phyloP scores from a whole-genome alignment of 2,113 vertebrate species.

The Malurus melanocephalus region DNA sequence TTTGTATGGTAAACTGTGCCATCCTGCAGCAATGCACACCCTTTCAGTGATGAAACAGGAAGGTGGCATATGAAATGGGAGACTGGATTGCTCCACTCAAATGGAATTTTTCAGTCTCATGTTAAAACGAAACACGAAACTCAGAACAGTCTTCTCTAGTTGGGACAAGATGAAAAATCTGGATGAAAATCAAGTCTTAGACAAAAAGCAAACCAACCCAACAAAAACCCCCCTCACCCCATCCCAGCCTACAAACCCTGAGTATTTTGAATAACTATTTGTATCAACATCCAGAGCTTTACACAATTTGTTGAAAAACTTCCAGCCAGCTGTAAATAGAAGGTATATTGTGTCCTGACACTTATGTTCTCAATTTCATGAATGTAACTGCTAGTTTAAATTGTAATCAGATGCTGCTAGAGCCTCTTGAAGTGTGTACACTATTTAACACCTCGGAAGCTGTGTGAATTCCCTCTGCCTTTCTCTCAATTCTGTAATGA shows the following conservation, averaged over 20 bases:
- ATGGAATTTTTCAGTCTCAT: slow-evolving; percentile 22
- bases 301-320: slow-evolving; percentile 18
- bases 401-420: slow-evolving; percentile 29
- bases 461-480: neutral
- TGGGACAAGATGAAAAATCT: neutral
- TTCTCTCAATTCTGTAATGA: neutral
- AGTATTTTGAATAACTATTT: neutral
- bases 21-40: neutral
- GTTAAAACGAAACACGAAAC: slow-evolving; percentile 29
- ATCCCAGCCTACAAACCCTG: neutral
- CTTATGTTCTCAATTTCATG: slow-evolving; percentile 38
- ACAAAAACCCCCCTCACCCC: neutral
- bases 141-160: neutral
- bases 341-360: slow-evolving; percentile 1
- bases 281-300: neutral
- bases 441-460: slow-evolving; percentile 40
- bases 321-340: slow-evolving; percentile 5
- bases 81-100: neutral
- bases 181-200: neutral
- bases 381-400: slow-evolving; percentile 27
- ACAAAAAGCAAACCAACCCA: neutral
- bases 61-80: neutral
- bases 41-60: neutral
- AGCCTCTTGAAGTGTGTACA: slow-evolving; percentile 6
- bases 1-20: neutral